These are phyloP conservation scores for Calameuta filiformis DNA, from an alignment of 2,888 invertebrate genomes.

Conservation along the genomic window DNA sequence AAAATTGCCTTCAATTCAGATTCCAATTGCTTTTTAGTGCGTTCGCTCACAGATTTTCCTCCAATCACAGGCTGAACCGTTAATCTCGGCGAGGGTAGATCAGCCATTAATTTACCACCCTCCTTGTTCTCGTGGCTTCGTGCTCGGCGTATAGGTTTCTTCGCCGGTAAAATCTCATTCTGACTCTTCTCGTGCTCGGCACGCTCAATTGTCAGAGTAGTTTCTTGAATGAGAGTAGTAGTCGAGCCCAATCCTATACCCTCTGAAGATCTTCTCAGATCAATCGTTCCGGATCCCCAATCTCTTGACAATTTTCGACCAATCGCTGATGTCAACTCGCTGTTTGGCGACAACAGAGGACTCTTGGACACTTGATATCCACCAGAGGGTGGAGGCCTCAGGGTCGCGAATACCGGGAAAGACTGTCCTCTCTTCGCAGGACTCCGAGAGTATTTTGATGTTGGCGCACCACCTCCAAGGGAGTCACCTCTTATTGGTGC, in stretches of 20 bases:
- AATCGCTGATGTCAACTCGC: conserved; percentile 56
- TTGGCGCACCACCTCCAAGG: conserved; percentile 44
- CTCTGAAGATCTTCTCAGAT: conserved; percentile 57
- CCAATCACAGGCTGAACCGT: conserved; percentile 59
- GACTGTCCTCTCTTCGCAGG: conserved; percentile 63
- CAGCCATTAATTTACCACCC: conserved; percentile 43
- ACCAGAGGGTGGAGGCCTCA: conserved; percentile 48
- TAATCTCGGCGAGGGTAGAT: conserved; percentile 52
- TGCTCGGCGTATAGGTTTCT: conserved; percentile 58
- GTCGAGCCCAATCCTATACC: conserved; percentile 50
- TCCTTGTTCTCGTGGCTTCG: conserved; percentile 62
- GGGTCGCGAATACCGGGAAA: conserved; percentile 61
- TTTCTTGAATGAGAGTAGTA: conserved; percentile 43
- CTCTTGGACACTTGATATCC: conserved; percentile 47
- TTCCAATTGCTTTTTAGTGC: conserved; percentile 62
- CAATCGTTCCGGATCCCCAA: conserved; percentile 60
- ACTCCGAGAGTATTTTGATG: conserved; percentile 55
- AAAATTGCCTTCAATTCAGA: conserved; percentile 63
- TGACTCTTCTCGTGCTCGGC: conserved; percentile 33
- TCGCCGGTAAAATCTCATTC: conserved; percentile 38
- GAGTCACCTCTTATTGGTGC: conserved; percentile 51
- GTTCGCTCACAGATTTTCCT: conserved; percentile 59
- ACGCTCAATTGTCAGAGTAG: conserved; percentile 41
- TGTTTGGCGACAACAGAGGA: conserved; percentile 58
- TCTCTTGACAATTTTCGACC: conserved; percentile 61